Base-by-base conservation (phyloP, 1,140 invertebrate genomes). In the Drosophila kikkawai region DNA sequence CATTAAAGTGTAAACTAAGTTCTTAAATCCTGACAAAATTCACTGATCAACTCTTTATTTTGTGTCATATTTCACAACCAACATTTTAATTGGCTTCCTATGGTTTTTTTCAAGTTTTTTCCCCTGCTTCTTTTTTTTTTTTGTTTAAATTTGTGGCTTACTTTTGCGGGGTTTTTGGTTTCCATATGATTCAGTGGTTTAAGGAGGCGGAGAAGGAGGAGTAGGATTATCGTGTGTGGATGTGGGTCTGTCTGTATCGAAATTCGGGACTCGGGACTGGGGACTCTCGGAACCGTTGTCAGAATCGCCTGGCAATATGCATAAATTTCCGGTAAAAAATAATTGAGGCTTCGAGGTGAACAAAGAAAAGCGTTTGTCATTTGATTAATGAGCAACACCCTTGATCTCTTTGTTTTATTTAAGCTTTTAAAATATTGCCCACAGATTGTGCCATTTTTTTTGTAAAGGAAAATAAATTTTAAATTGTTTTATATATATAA, bases 361-460 rank as follows among this genome's bases (percentile, higher is more conserved):
- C 85, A 88, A 88, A 88, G 84, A 84, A 84, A 84, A 87, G 61
- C 77, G 80, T 87, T 88, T 88, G 84, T 88, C 84, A 88, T 88
- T 90, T 88, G 84, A 88, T 90, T 88, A 88, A 90, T 87, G 84
- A 74, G 69, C 50, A 65, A 32, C 53, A 47, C 66, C 73, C 42
- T 8, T 17, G 53, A 56, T 42, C 37, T 26, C 22, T 59, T 41
- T 39, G 32, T 50, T 47, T 26, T 39, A 15, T 34, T 56, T 37
- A 69, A 47, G 50, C 50, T 32, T 48, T 68, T 45, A 69, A 70
- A 58, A 58, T 57, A 57, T 29, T n/a, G 17, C 11, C 26, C 41
- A 56, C 19, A 34, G 44, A 34, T n/a, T 65, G 36, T 32, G 17
- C 34, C 56, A 59, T 42, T 61, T 39, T 12, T 60, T 41, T 2